phyloP scores from a whole-genome alignment of 1,140 invertebrate genomes.

The Drosophila murphyi region DNA sequence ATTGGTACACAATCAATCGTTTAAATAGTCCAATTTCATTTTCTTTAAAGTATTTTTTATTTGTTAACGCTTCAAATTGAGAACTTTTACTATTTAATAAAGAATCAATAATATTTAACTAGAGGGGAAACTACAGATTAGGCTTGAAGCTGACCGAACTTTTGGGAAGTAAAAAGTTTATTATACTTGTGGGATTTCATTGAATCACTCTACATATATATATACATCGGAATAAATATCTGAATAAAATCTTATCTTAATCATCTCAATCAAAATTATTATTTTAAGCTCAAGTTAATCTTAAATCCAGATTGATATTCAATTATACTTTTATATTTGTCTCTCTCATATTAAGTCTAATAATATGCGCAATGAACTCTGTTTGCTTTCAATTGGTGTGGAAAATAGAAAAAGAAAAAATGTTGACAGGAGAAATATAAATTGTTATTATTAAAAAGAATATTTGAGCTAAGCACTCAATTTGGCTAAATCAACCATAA shows the following conservation, averaged over 20 bases:
- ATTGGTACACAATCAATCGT: slow-evolving; percentile 60
- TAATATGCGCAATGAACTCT: too few relatives aligned
- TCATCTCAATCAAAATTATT: too few relatives aligned
- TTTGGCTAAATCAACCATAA: slow-evolving; percentile 31
- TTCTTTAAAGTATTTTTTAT: slow-evolving; percentile 37
- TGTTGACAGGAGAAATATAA: background rate
- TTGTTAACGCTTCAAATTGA: background rate
- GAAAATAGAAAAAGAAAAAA: background rate
- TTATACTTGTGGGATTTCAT: too few relatives aligned
- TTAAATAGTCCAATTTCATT: slow-evolving; percentile 61
- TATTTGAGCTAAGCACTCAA: background rate
- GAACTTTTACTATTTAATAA: background rate
- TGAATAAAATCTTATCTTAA: too few relatives aligned
- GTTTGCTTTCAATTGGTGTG: background rate
- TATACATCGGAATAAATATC: too few relatives aligned
- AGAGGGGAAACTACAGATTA: background rate
- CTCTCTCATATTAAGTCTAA: too few relatives aligned
- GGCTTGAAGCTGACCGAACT: background rate
- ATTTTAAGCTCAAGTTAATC: too few relatives aligned
- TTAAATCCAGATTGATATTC: too few relatives aligned
- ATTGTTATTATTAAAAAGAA: background rate
- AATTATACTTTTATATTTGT: too few relatives aligned
- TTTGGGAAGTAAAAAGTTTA: too few relatives aligned
- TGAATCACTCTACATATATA: too few relatives aligned
- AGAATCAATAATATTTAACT: background rate